Evolutionary conservation across 2,113 vertebrate genomes (phyloP), one percentile per base, ranked within the genome.

Genomic region (Salvator merianae): DNA sequence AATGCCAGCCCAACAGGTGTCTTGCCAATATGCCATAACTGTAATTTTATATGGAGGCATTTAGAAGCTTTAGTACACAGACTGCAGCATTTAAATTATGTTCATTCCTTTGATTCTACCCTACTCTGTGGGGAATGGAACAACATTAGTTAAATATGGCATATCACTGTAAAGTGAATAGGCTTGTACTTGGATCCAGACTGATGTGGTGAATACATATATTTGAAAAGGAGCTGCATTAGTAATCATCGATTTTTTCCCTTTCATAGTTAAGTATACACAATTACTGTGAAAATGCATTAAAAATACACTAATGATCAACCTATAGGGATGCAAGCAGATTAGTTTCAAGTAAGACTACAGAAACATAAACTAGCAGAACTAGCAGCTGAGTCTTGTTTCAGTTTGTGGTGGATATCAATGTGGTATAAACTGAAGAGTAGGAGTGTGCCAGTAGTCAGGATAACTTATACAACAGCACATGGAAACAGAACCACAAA

Each of bases 1-100:
- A 86, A 93, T 91, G 94, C 86, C 89, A 10, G 78, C 82, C 83
- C 85, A 88, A 95, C 95, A 96, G 95, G 95, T 96, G 96, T 93
- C 94, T 94, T 94, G 94, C 95, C 93, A 94, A 93, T 91, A 92
- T 94, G 78, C 69, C 77, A 65, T 94, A 82, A 85, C 84, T 96
- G 96, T 96, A 95, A 96, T 94, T 92, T 95, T 95, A 96, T 96
- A 96, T 95, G 91, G 93, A 92, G 88, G 88, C 91, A 93, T 94
- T 91, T 91, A 88, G 89, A 90, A 95, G 95, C 94, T 95, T 95
- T 92, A 85, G 93, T 59, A 90, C 91, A 95, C 77, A 90, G 90
- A 85, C 88, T 90, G 1, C 92, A 95, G 95, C 90, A 95, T 91
- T 92, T 83, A 91, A 94, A 55, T 84, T 94, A 95, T 94, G 94